Evolutionary conservation across 2,888 invertebrate species (phyloP).

Genomic region (Rhopalosiphum nymphaeae): DNA sequence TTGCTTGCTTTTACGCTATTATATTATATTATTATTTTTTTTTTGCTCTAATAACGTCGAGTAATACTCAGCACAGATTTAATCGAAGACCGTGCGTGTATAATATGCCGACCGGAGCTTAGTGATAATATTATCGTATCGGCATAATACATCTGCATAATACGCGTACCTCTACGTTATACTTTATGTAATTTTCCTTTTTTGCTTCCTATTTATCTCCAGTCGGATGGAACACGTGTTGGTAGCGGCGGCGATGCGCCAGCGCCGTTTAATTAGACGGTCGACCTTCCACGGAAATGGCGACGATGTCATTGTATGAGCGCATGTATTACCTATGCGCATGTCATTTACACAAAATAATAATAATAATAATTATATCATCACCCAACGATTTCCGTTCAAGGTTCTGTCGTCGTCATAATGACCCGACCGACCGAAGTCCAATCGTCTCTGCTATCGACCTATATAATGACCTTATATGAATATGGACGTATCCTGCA

Average conservation of each 20-base stretch:
- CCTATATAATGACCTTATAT: neutral
- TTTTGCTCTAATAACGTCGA: conserved; percentile 34
- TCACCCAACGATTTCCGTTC: conserved; percentile 6
- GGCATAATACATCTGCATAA: neutral
- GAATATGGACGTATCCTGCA: neutral
- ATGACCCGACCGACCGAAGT: neutral
- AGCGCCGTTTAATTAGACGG: conserved; percentile 33
- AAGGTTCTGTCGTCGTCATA: conserved; percentile 27
- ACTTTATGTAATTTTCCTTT: neutral
- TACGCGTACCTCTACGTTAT: neutral
- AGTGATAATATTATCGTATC: neutral
- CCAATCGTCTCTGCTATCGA: neutral
- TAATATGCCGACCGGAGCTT: neutral
- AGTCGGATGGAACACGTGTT: neutral
- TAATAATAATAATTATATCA: neutral
- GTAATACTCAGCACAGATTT: neutral
- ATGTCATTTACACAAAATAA: neutral
- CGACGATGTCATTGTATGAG: neutral
- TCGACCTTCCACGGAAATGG: neutral
- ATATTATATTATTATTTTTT: neutral
- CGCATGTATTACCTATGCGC: neutral
- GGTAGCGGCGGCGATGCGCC: conserved; percentile 23
- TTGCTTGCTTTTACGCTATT: neutral
- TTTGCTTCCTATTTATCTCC: neutral
- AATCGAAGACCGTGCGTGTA: neutral